These are phyloP conservation scores for Caradrina clavipalpis DNA, from an alignment of 2,888 invertebrate genomes.

Conservation along the genomic window DNA sequence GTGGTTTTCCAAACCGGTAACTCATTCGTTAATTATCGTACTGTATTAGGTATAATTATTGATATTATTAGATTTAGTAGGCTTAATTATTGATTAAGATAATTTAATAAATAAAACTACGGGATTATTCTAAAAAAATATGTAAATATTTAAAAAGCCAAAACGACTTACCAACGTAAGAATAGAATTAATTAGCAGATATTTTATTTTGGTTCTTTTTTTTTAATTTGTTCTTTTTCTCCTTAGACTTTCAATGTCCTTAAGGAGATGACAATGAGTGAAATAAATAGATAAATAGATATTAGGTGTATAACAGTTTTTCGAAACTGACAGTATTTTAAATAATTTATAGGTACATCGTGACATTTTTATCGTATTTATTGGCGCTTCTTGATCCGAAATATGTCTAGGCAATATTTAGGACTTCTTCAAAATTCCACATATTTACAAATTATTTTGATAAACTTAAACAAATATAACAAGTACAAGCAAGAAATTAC, in stretches of 20 bases:
- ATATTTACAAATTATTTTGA: no score
- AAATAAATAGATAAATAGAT: constrained; percentile 28
- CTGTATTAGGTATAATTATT: neutral
- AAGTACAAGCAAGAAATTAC: no score
- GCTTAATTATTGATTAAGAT: neutral
- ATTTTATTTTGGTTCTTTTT: neutral
- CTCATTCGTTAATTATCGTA: constrained; percentile 7
- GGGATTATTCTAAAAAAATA: constrained; percentile 17
- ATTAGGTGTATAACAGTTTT: neutral
- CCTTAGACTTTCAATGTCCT: constrained; percentile 4
- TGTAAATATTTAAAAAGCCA: constrained; percentile 32
- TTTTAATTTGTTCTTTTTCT: neutral
- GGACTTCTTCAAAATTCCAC: neutral
- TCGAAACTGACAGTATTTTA: neutral
- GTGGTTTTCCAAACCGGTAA: no score
- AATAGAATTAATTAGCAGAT: constrained; percentile 7
- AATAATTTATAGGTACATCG: neutral
- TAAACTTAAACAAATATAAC: no score
- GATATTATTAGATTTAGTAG: no score
- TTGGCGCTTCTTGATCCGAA: neutral
- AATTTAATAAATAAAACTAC: neutral
- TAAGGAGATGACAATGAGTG: constrained; percentile 42
- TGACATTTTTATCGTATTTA: neutral
- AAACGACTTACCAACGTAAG: constrained; percentile 42
- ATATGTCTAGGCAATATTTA: neutral